Base-by-base conservation (phyloP, 2,888 invertebrate species). In the Bellardia pandia region DNA sequence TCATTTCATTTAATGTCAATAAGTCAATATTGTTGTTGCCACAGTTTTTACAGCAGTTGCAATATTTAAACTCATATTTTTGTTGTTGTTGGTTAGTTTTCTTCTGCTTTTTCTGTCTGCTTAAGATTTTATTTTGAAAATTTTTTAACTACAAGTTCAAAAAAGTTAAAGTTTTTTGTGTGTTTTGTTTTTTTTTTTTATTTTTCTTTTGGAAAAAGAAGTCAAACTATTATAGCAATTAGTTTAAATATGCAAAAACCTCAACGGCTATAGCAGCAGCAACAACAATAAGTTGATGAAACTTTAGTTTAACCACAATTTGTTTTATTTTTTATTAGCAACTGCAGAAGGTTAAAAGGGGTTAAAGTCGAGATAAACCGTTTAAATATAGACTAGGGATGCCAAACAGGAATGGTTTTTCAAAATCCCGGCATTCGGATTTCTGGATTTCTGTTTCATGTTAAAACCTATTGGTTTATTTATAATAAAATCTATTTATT, bases 221-320 rank as follows among this genome's bases (percentile, higher is more conserved):
- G 76, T 72, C 83, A 80, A 84, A 69, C 71, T 64, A 64, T 84
- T 72, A 48, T 48, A 66, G 71, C 77, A 82, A 82, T 82, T 82
- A 76, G 75, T 82, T 82, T 75, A 68, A 82, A 82, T 82, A 82
- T 68, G 75, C 66, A 82, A 51, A 72, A 82, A 82, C 81, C 81
- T 79, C 79, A 79, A 71, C 58, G 56, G 23, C 33, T 74, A 68
- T 56, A 78, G 23, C 23, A 71, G 13, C 77, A 68, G 9, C 72
- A 75, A 62, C 33, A 62, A 60, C 51, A 80, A 58, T 66, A 80
- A 42, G 62, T 64, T 58, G 33, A 51, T 69, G 64, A 79, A 79
- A 42, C 62, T 77, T 74, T 51, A 53, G 45, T 45, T 76, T 82
- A 69, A 71, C 86, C 80, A 71, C 77, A 81, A 33, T 16, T 56